Evolutionary conservation across 2,797 vertebrate species (phyloP), one percentile per base, ranked within the genome.

Genomic region (Aselliscus stoliczkanus): DNA sequence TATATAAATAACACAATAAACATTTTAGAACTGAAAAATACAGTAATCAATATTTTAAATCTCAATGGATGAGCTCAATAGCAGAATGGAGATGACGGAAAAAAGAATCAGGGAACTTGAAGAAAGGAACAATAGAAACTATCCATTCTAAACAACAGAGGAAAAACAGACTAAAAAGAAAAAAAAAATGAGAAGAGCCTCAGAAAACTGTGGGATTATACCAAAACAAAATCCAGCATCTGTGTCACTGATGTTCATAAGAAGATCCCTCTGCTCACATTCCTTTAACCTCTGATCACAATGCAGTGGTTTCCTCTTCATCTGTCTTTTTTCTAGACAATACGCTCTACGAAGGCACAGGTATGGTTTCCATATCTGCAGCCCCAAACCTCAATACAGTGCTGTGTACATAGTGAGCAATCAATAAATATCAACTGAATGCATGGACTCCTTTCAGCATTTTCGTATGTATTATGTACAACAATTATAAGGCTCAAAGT

Each of bases 11-110:
- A 83, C 37, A 34, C 31, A 62, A 69, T 17, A 42, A 20, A 91
- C 65, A 67, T 62, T 88, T 95, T 62, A 88, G 77, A 86, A 70
- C 23, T 70, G 79, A 83, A 95, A 95, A 97, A 75, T 37, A 88
- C 0, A 82, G 27, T 44, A 85, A 76, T 18, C 8, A 85, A 86
- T 93, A 79, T 81, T 31, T 60, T 77, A 94, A 80, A 87, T 23
- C 12, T 60, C 29, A 52, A 1, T 23, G 25, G 21, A 82, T 47
- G 27, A 18, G 4, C 14, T 88, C 42, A 80, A 72, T 1, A 88
- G 18, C 34, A 93, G 17, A 91, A 88, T 25, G 14, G n/a, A 88
- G 11, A 94, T 25, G 27, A 67, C 18, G 79, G 31, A 91, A 29
- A 54, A 77, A 84, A 79, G 29, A 76, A 67, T 62, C 4, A 79